phyloP scores from a whole-genome alignment of 2,888 invertebrate genomes.

The Eulithis testata region DNA sequence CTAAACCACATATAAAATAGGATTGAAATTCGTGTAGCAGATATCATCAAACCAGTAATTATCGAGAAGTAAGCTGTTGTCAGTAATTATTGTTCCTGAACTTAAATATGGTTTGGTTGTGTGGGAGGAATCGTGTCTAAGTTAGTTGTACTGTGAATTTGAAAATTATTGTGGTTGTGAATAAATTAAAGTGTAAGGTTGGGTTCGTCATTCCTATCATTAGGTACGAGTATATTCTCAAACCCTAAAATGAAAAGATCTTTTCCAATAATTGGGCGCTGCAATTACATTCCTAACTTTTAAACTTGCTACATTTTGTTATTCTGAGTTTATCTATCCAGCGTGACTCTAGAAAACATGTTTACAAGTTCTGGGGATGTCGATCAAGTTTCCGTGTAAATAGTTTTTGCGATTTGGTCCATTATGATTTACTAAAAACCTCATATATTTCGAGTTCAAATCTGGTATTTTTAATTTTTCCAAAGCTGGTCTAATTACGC shows the following conservation, averaged over 20 bases:
- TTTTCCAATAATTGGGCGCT: background rate
- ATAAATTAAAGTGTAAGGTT: slow-evolving; percentile 18
- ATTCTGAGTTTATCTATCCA: slow-evolving; percentile 7
- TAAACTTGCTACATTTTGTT: slow-evolving; percentile 8
- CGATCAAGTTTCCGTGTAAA: slow-evolving; percentile 13
- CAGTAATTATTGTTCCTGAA: slow-evolving; percentile 72
- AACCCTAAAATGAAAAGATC: background rate
- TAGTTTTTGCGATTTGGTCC: background rate
- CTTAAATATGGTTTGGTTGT: slow-evolving; percentile 49
- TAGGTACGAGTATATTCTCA: background rate
- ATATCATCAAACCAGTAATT: slow-evolving; percentile 57
- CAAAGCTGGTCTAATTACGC: no score
- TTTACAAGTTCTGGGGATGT: slow-evolving; percentile 15
- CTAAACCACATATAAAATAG: slow-evolving; percentile 39
- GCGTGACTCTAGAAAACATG: slow-evolving; percentile 20
- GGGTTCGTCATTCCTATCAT: background rate
- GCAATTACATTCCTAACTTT: slow-evolving; percentile 6
- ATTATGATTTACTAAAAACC: background rate
- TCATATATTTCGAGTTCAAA: no score
- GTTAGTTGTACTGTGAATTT: slow-evolving; percentile 47
- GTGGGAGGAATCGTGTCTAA: slow-evolving; percentile 44
- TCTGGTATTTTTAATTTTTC: no score
- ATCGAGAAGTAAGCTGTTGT: slow-evolving; percentile 74
- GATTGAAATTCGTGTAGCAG: slow-evolving; percentile 43
- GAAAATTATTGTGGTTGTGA: slow-evolving; percentile 45